Conservation (phyloP, 2,888 invertebrate genomes). For the Subacronicta megacephala region DNA sequence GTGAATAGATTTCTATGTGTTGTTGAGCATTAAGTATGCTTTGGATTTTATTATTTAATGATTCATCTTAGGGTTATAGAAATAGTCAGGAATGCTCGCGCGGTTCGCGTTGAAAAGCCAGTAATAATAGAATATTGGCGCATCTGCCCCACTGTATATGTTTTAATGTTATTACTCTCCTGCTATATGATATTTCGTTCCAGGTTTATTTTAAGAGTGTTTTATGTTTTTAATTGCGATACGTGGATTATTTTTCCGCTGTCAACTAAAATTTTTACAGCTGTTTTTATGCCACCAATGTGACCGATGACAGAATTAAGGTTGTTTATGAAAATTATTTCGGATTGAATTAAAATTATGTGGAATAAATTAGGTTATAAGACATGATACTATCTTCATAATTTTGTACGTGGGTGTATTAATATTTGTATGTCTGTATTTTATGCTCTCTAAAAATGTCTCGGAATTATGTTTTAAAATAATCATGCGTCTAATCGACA, state of each 20-base stretch:
- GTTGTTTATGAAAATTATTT: conserved; percentile 82
- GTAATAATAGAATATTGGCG: conserved; percentile 89
- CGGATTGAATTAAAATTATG: conserved; percentile 78
- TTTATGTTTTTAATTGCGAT: conserved; percentile 88
- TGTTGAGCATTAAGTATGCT: conserved; percentile 88
- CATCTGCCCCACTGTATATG: conserved; percentile 86
- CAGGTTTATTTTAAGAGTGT: conserved; percentile 83
- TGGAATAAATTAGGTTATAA: conserved; percentile 77
- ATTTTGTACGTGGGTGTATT: conserved; percentile 69
- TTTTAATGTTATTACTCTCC: conserved; percentile 87
- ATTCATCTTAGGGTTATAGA: conserved; percentile 89
- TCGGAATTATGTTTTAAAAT: conserved; percentile 57
- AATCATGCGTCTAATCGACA: conserved; percentile 43
- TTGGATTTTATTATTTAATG: conserved; percentile 90
- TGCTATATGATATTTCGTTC: conserved; percentile 81
- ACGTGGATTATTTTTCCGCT: conserved; percentile 81
- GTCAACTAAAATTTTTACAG: conserved; percentile 83
- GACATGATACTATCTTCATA: conserved; percentile 75
- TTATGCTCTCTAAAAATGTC: conserved; percentile 60
- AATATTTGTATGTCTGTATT: conserved; percentile 64
- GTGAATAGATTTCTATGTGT: conserved; percentile 82
- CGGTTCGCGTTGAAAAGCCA: conserved; percentile 86
- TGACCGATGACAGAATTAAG: conserved; percentile 87
- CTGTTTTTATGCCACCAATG: conserved; percentile 81
- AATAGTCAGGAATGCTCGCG: conserved; percentile 88